A percentile compares a stretch with the other conserved stretches of the same genome.
Evolutionary conservation across 2,113 vertebrate species (phyloP).

Genomic region (Sander lucioperca): DNA sequence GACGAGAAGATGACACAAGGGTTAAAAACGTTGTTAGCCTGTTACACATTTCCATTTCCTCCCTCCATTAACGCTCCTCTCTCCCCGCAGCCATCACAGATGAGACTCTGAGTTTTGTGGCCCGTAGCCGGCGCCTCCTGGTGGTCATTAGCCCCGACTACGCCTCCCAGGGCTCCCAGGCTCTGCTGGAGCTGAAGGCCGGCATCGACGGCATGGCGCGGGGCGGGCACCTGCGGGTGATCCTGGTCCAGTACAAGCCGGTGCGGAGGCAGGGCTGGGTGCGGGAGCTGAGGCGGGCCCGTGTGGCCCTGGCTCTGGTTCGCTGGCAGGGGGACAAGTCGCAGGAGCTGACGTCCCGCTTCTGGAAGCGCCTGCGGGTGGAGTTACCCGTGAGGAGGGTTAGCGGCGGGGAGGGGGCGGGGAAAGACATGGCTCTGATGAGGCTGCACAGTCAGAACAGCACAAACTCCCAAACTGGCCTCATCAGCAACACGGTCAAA

Average conservation of each 20-base stretch:
- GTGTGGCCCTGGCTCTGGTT: constrained; percentile 89
- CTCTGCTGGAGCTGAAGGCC: constrained; percentile 96
- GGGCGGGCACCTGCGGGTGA: constrained; percentile 90
- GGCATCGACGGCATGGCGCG: constrained; percentile 93
- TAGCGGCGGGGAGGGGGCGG: not conserved
- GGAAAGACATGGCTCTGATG: constrained; percentile 48
- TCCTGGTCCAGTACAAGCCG: constrained; percentile 93
- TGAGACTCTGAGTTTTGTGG: constrained; percentile 95
- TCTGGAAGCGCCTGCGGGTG: constrained; percentile 95
- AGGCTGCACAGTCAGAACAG: constrained; percentile 68
- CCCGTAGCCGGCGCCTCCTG: constrained; percentile 93
- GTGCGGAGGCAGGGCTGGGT: constrained; percentile 87
- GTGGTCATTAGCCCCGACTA: constrained; percentile 95
- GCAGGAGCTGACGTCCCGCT: constrained; percentile 87
- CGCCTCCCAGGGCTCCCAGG: constrained; percentile 91
- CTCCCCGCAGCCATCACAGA: constrained; percentile 92
- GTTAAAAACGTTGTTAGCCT: too few species aligned
- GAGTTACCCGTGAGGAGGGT: constrained; percentile 88
- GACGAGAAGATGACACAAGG: too few species aligned
- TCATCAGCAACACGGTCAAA: constrained; percentile 50
- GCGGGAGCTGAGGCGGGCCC: constrained; percentile 90
- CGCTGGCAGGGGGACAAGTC: constrained; percentile 97
- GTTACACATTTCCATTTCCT: not conserved
- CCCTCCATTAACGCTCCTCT: constrained; percentile 71
- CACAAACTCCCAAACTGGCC: constrained; percentile 63